These are phyloP conservation scores for Indri indri DNA, from an alignment of 2,113 vertebrate species.

Conservation along the genomic window DNA sequence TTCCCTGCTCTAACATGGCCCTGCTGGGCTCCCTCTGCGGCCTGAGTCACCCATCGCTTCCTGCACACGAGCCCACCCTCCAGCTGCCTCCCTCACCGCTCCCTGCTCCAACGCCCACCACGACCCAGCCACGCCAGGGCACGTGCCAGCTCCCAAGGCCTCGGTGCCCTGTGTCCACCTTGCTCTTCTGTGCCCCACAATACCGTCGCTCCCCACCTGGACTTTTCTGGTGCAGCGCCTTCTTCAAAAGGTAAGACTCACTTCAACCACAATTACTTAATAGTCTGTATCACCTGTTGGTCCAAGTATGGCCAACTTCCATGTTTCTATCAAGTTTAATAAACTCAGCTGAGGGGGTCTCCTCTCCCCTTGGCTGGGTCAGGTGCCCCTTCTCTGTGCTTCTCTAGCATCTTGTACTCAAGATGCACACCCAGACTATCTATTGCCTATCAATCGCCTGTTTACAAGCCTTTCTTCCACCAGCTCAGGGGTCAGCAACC, in stretches of 20 bases:
- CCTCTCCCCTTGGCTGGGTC: background rate
- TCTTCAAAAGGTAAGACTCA: background rate
- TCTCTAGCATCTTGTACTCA: background rate
- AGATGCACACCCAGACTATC: background rate
- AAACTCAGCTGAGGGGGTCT: background rate
- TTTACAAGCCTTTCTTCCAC: background rate
- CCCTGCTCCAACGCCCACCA: background rate
- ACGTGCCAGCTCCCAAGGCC: background rate
- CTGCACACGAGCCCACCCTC: background rate
- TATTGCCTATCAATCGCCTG: too few relatives aligned
- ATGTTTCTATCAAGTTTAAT: background rate
- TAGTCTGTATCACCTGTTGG: background rate
- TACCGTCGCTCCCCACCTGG: rapidly evolving
- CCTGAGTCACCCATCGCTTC: background rate
- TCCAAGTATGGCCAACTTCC: background rate
- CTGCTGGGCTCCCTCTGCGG: background rate
- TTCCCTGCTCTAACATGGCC: background rate
- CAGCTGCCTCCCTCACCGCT: background rate
- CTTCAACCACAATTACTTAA: background rate
- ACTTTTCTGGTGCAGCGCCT: background rate
- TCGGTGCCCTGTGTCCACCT: background rate
- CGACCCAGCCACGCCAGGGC: background rate
- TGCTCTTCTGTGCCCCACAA: background rate
- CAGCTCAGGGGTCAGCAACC: background rate
- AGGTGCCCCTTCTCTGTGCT: background rate